Percentiles rank a stretch among this genome's conserved stretches.
These are phyloP conservation scores for Lithophane semibrunnea DNA, from an alignment of 2,888 invertebrate species.

Conservation along the genomic window DNA sequence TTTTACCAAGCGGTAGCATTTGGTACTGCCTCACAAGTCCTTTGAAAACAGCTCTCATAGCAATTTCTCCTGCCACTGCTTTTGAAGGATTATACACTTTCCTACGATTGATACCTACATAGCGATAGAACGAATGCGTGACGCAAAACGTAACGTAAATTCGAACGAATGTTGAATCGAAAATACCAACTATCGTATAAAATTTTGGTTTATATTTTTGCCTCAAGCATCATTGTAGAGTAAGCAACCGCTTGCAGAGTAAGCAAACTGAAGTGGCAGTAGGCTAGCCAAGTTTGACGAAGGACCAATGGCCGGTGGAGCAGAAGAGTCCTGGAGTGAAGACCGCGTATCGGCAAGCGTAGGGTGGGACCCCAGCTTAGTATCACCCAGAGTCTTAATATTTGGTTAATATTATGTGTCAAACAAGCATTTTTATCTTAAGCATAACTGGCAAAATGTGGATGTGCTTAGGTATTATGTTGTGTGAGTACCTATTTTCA, in stretches of 20 bases:
- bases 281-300: too few relatives aligned
- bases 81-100: slow-evolving; percentile 1
- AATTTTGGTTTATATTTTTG: background rate
- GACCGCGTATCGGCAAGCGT: too few relatives aligned
- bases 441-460: background rate
- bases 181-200: background rate
- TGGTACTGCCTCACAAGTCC: background rate
- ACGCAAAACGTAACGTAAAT: background rate
- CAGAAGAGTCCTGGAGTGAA: too few relatives aligned
- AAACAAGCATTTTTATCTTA: too few relatives aligned
- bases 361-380: too few relatives aligned
- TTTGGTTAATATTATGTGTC: background rate
- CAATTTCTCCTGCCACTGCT: background rate
- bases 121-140: background rate
- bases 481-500: too few relatives aligned
- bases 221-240: background rate
- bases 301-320: too few relatives aligned
- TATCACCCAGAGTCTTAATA: background rate
- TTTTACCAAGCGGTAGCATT: background rate
- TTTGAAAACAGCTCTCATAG: background rate
- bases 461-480: too few relatives aligned
- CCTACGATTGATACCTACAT: background rate
- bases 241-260: too few relatives aligned
- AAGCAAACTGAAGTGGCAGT: too few relatives aligned
- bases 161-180: background rate